Percentiles rank a stretch among this genome's conserved stretches.
These are phyloP conservation scores for Anoplopoma fimbria DNA, from an alignment of 2,113 vertebrate species.

Conservation along the genomic window DNA sequence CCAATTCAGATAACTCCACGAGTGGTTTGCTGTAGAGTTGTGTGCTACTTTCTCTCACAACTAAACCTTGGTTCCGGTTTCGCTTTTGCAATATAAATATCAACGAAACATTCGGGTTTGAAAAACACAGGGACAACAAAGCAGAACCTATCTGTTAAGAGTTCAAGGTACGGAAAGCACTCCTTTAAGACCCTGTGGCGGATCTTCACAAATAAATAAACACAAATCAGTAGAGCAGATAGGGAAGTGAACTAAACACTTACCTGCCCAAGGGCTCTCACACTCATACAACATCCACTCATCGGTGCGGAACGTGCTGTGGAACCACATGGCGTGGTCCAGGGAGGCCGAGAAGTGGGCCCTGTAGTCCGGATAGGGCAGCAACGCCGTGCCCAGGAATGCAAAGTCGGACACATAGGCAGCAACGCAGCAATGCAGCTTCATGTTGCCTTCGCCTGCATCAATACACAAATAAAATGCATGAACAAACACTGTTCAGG, in stretches of 20 bases:
- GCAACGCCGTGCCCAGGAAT: conserved; percentile 88
- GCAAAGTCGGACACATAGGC: conserved; percentile 94
- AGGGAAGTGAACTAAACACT: conserved; percentile 46
- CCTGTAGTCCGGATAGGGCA: conserved; percentile 82
- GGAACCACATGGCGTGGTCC: conserved; percentile 99
- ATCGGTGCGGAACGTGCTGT: conserved; percentile 90
- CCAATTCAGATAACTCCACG: too few species aligned
- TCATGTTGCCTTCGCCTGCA: conserved; percentile 90
- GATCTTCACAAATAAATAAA: background rate
- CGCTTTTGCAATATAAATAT: background rate
- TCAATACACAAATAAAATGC: background rate
- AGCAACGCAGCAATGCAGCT: conserved; percentile 95
- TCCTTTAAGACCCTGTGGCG: background rate
- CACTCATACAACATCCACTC: conserved; percentile 98
- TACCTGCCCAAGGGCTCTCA: conserved; percentile 96
- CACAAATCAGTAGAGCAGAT: background rate
- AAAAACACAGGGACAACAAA: background rate
- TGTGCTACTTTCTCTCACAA: too few species aligned
- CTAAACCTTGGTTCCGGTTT: too few species aligned
- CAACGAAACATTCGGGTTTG: background rate
- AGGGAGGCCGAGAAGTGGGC: conserved; percentile 88
- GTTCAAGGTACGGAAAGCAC: background rate
- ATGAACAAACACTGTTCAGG: background rate
- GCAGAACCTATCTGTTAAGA: background rate
- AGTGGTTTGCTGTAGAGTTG: too few species aligned